Evolutionary conservation across 2,113 vertebrate species (phyloP), one percentile per base, ranked within the genome.

Genomic region (Ranitomeya variabilis): DNA sequence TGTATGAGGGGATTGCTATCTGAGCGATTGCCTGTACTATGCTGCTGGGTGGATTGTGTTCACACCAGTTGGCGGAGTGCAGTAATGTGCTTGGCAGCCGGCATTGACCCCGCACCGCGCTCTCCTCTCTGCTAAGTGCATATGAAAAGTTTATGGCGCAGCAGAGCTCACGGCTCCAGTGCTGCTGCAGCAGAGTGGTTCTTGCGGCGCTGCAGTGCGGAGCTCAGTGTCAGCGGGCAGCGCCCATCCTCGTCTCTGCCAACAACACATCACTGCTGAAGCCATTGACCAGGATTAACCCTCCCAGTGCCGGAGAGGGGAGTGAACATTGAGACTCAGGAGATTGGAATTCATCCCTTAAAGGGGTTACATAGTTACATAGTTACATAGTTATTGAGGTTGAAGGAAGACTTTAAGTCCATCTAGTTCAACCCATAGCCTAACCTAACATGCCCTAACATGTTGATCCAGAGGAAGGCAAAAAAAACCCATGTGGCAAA

Each of bases 111-210:
- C 12, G 21, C 8, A 54, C 7, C 11, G 55, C 51, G 13, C 26
- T 16, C 73, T 76, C 73, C 31, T 76, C 73, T 37, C 77, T 57
- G 77, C 57, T 64, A 31, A 81, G 31, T 62, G 80, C 80, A 12
- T 37, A 81, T 64, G 37, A 62, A 66, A 67, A 15, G 81, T 83
- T 83, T 83, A 51, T 60, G 14, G 64, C 31, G 45, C 62, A 37
- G 80, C 57, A 81, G 31, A 45, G 57, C 19, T 31, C 23, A 6
- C 13, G 57, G 57, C 54, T 80, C 71, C n/a, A 37, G 55, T 9
- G 45, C 60, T 67, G 37, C 62, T 3, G 81, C 62, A 23, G 81
- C 62, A 52, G 37, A 52, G 67, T n/a, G 0, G 0, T 52, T 69
- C 19, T 19, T 19, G 80, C 26, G 4, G 23, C 15, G 31, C 14